Base-by-base conservation (phyloP, 2,888 invertebrate species). In the Palloptera scutellata region DNA sequence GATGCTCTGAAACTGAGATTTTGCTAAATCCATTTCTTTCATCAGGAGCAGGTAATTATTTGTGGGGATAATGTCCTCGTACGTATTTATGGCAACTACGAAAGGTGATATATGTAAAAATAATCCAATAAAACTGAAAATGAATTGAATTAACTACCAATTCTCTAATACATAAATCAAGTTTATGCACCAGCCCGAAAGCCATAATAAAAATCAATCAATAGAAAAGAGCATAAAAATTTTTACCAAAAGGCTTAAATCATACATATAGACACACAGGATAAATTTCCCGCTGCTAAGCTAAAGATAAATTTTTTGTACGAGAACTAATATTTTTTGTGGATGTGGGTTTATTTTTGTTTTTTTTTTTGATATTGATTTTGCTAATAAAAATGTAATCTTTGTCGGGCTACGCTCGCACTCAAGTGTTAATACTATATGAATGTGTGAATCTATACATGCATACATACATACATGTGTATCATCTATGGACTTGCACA, bases 351-450 rank as follows among this genome's bases (percentile, higher is more conserved):
- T 6, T 30, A 17, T 40, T 2, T 52, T 41, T 5, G 42, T 53
- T 9, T 54, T 48, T 6, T 19, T 51, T 30, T n/a, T 42, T 57
- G 51, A 61, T 66, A 61, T 69, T 70, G n/a, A 72, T 76, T 77
- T 76, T 73, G 73, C 75, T 78, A 79, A 79, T 79, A 79, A 79
- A 79, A 79, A 78, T 79, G 72, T 79, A 79, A 79, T 77, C 79
- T 77, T 61, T 71, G 74, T 71, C 72, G 70, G 73, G 73, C 72
- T 43, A 40, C 42, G 30, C 30, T 30, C 30, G 6, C 30, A 30
- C 30, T 30, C 30, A 30, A n/a, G n/a, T n/a, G n/a, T n/a, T 19
- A 45, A 15, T 60, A 67, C 70, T 67, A 67, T 69, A 69, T 15
- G 41, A 57, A 62, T 60, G 61, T 61, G 42, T 43, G 48, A 17